These are phyloP conservation scores for Magallana angulata DNA, from an alignment of 1,140 invertebrate genomes.

Conservation along the genomic window DNA sequence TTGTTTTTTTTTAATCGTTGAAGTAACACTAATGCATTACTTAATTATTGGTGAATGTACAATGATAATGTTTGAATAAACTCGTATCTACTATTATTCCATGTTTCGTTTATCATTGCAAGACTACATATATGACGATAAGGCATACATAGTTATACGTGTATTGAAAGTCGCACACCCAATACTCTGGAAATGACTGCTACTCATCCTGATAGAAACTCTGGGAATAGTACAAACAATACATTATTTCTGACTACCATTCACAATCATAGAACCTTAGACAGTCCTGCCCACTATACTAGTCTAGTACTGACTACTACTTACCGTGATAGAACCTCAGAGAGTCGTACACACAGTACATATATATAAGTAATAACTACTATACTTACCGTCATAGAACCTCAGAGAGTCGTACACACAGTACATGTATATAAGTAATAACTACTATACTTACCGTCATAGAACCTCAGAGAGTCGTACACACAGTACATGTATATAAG, in stretches of 20 bases:
- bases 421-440: no score
- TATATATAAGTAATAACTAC: background rate
- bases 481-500: conserved; percentile 24
- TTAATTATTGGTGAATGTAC: no score
- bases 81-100: no score
- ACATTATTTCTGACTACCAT: background rate
- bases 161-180: background rate
- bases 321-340: conserved; percentile 49
- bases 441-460: conserved; percentile 45
- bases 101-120: no score
- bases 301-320: background rate
- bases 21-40: no score
- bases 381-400: conserved; percentile 48
- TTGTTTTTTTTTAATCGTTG: no score
- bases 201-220: conserved; percentile 46
- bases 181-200: background rate
- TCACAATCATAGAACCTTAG: conserved; percentile 49
- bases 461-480: conserved; percentile 43
- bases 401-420: background rate
- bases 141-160: no score
- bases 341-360: background rate
- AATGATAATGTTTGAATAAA: no score
- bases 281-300: background rate
- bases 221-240: background rate
- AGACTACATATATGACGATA: no score